Base-by-base conservation (phyloP, 2,888 invertebrate genomes). In the Drosophila kanekoi region DNA sequence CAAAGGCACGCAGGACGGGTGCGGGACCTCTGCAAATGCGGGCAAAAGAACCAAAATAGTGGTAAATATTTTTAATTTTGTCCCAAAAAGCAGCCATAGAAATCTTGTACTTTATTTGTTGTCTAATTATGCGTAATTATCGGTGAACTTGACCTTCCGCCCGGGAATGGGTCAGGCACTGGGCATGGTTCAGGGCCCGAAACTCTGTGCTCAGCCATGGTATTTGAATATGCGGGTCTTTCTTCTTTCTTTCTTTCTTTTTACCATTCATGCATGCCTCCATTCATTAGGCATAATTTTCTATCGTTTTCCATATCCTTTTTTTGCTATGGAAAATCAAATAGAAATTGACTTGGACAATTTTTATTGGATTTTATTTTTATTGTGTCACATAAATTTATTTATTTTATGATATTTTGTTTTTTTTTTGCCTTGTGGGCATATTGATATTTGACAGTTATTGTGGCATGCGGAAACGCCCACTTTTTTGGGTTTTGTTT, bases 331-430 rank as follows among this genome's bases (percentile, higher is more conserved):
- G n/a, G 44, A 20, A 47, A 57, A 53, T 54, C n/a, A 44, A 52
- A 66, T 66, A 28, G 11, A 38, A 38, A 61, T 53, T 45, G 37
- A 14, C 58, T 38, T 52, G 47, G 18, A 58, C 49, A 62, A 70
- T 71, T 79, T 85, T 79, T 89, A 89, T 89, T 73, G 68, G 37
- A 77, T 85, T 84, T 74, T 52, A 74, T 85, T 87, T 89, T 81
- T 89, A 87, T 89, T 85, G 73, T 74, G 58, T 44, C 58, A 62
- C 79, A 89, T 85, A 87, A 73, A 85, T 87, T 79, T 72, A 76
- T 74, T 72, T 77, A 74, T 74, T 86, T 73, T 68, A 83, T 66
- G 72, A 48, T 62, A 68, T 72, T 48, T 57, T 35, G 40, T 66
- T 74, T 70, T 72, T 49, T 72, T 74, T 70, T 72, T 49, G 71